Evolutionary conservation across 2,113 vertebrate species (phyloP).

Genomic region (Cynocephalus volans): DNA sequence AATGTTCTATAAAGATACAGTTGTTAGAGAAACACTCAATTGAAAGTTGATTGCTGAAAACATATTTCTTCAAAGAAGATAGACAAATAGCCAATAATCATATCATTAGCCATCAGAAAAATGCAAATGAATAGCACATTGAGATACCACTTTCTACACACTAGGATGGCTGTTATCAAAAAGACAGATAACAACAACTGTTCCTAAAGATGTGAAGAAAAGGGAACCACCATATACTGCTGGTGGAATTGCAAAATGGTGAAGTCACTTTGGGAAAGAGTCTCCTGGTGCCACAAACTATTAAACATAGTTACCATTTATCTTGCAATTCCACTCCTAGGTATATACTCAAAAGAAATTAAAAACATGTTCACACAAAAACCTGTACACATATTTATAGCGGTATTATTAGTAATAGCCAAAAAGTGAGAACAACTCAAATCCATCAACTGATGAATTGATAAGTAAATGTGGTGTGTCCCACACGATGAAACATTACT

Average conservation of each 20-base stretch:
- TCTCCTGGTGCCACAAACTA: not conserved
- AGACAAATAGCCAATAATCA: not conserved
- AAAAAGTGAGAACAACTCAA: not conserved
- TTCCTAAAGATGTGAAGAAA: not conserved
- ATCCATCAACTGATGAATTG: not conserved
- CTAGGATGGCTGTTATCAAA: not conserved
- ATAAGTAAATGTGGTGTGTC: not conserved
- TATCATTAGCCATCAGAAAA: not conserved
- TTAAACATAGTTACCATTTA: not conserved
- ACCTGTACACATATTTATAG: not conserved
- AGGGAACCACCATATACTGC: not conserved
- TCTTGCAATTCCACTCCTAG: not conserved
- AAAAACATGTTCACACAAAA: not conserved
- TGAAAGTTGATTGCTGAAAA: not conserved
- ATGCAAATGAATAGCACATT: not conserved
- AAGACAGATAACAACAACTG: not conserved
- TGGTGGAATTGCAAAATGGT: not conserved
- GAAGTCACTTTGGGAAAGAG: not conserved
- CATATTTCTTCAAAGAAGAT: not conserved
- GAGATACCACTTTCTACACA: not conserved
- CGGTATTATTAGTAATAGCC: not conserved
- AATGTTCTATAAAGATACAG: not conserved
- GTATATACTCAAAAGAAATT: not conserved
- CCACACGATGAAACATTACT: not conserved
- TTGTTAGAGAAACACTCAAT: not conserved